Evolutionary conservation across 2,113 vertebrate genomes (phyloP).

Genomic region (Leptobrachium ailaonicum): DNA sequence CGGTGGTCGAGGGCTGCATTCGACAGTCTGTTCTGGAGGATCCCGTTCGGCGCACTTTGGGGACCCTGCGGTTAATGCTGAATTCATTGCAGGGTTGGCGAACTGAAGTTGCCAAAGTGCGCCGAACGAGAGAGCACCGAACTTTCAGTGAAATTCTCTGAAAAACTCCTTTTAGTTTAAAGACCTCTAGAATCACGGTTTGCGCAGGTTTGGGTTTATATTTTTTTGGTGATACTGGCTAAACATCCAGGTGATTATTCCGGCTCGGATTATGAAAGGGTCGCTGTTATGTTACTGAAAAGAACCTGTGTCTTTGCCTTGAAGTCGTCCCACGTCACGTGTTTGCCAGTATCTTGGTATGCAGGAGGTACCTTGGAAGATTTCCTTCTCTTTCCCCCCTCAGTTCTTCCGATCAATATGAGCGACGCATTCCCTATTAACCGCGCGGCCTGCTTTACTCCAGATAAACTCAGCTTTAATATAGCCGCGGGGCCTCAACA

Average conservation of each 20-base stretch:
- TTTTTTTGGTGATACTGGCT: not conserved
- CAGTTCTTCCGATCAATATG: constrained; percentile 57
- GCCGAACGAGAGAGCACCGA: too few relatives aligned
- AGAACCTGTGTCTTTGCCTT: constrained; percentile 52
- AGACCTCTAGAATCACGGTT: too few relatives aligned
- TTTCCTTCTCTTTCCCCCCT: constrained; percentile 14
- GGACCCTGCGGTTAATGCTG: too few relatives aligned
- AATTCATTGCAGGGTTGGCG: too few relatives aligned
- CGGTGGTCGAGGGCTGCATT: too few relatives aligned
- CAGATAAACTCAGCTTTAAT: too few relatives aligned
- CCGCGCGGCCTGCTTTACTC: not conserved
- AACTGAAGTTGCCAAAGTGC: too few relatives aligned
- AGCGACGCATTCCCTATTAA: constrained; percentile 48
- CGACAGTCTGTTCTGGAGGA: too few relatives aligned
- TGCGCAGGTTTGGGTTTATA: not conserved
- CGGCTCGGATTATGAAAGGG: constrained; percentile 28
- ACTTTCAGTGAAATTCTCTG: too few relatives aligned
- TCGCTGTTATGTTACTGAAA: constrained; percentile 44
- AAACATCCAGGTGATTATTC: not conserved
- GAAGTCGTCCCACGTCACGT: constrained; percentile 45
- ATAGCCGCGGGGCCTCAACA: too few relatives aligned
- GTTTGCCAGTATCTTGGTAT: constrained; percentile 48
- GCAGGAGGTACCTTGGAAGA: constrained; percentile 44
- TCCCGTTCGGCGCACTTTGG: too few relatives aligned
- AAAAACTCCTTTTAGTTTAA: too few relatives aligned